These are phyloP conservation scores for Pteruthius melanotis DNA, from an alignment of 2,113 vertebrate genomes.

Conservation along the genomic window DNA sequence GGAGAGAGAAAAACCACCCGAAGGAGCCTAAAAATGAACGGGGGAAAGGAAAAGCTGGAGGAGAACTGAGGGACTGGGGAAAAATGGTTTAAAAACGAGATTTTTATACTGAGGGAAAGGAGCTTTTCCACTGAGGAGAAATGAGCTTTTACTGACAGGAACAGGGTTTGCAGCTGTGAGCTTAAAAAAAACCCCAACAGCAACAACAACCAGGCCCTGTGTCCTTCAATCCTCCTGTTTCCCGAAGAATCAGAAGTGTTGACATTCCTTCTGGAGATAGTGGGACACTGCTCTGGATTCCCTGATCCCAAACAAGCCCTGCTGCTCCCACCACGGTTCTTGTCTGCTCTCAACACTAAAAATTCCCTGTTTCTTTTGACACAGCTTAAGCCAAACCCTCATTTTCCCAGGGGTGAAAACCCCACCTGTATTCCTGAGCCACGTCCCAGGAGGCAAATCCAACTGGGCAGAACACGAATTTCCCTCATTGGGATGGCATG, in stretches of 20 bases:
- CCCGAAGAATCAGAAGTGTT: neutral
- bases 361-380: rapidly evolving
- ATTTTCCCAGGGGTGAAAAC: neutral
- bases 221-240: rapidly evolving
- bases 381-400: neutral
- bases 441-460: neutral
- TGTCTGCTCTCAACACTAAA: rapidly evolving
- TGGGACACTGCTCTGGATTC: neutral
- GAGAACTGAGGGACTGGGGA: neutral
- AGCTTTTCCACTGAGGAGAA: neutral
- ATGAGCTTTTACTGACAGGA: neutral
- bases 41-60: neutral
- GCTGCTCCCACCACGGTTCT: neutral
- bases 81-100: neutral
- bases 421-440: neutral
- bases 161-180: neutral
- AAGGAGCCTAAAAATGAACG: neutral
- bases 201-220: neutral
- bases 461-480: neutral
- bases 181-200: neutral
- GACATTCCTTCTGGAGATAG: neutral
- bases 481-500: neutral
- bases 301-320: neutral
- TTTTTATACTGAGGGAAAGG: neutral
- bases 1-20: rapidly evolving